Evolutionary conservation across 2,113 vertebrate genomes (phyloP).

Genomic region (Neolamprologus kungweensis): DNA sequence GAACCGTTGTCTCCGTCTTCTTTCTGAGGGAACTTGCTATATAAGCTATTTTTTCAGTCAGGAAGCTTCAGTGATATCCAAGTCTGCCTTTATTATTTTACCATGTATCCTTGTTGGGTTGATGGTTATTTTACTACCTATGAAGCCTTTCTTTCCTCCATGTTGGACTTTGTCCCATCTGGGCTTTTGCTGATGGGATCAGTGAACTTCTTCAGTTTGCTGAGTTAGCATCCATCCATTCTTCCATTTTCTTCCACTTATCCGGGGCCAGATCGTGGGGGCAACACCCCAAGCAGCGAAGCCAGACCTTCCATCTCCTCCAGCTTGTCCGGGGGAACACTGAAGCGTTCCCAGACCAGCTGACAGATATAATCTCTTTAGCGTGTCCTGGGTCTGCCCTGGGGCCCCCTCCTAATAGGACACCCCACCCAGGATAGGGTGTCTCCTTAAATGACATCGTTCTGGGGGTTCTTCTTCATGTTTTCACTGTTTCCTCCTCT

Average conservation of each 20-base stretch:
- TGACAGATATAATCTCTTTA: not conserved
- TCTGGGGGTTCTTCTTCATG: not conserved
- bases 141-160: not conserved
- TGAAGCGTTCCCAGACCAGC: not conserved
- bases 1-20: not conserved
- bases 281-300: not conserved
- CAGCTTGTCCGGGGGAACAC: not conserved
- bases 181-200: not conserved
- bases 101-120: fast-evolving
- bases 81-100: not conserved
- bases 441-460: not conserved
- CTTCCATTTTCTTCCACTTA: not conserved
- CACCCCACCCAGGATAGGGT: not conserved
- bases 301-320: not conserved
- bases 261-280: not conserved
- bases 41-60: not conserved
- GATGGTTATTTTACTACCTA: fast-evolving
- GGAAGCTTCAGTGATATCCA: not conserved
- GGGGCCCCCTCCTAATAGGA: not conserved
- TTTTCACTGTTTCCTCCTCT: not conserved
- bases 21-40: not conserved
- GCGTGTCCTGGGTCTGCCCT: not conserved
- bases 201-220: not conserved
- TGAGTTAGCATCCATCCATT: not conserved
- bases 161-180: not conserved